Conservation (phyloP, 2,888 invertebrate genomes). For the Ecliptopera silaceata region DNA sequence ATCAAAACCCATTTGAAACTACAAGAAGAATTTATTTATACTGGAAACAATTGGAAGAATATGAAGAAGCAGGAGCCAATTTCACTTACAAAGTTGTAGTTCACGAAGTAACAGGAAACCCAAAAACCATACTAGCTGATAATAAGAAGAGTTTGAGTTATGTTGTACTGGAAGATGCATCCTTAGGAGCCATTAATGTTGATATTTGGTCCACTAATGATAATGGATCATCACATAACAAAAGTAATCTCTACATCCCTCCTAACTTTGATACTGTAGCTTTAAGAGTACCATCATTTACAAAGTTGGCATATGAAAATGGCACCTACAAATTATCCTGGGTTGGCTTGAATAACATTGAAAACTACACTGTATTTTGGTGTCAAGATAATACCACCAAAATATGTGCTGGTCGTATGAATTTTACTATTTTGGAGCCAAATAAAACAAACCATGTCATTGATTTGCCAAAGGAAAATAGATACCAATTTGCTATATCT, state of each 20-base stretch:
- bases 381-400: slow-evolving; percentile 78
- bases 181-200: slow-evolving; percentile 69
- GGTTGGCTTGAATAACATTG: slow-evolving; percentile 82
- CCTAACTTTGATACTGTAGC: slow-evolving; percentile 67
- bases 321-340: slow-evolving; percentile 89
- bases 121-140: slow-evolving; percentile 63
- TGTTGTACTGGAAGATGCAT: slow-evolving; percentile 81
- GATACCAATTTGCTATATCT: slow-evolving; percentile 91
- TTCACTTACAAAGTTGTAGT: slow-evolving; percentile 86
- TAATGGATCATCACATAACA: slow-evolving; percentile 82
- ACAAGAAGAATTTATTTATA: slow-evolving; percentile 87
- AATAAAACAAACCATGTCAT: slow-evolving; percentile 79
- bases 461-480: slow-evolving; percentile 81
- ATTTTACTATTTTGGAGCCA: slow-evolving; percentile 63
- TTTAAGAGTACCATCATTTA: slow-evolving; percentile 81
- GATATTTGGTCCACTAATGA: slow-evolving; percentile 84
- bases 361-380: slow-evolving; percentile 92
- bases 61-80: slow-evolving; percentile 88
- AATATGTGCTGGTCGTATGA: slow-evolving; percentile 81
- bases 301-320: slow-evolving; percentile 88
- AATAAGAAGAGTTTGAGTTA: slow-evolving; percentile 82
- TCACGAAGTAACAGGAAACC: slow-evolving; percentile 53
- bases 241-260: slow-evolving; percentile 85
- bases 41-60: slow-evolving; percentile 89
- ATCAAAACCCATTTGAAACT: slow-evolving; percentile 79